Percentiles rank a stretch among this genome's conserved stretches.
phyloP scores from a whole-genome alignment of 2,888 invertebrate genomes.

The Chrysolina haemoptera region DNA sequence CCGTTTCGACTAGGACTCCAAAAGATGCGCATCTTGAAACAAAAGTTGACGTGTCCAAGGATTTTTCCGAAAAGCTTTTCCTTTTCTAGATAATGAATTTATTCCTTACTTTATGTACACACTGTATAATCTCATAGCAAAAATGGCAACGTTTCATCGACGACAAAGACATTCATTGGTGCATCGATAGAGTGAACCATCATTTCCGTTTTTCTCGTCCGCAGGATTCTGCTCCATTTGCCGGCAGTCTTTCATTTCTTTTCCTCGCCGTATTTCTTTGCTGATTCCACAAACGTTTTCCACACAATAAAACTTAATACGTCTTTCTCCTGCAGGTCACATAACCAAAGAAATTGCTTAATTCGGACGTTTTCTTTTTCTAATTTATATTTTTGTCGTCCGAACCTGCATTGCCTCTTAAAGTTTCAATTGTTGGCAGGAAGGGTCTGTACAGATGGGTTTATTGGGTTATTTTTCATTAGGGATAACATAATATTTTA shows the following conservation, averaged over 20 bases:
- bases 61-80: too few relatives aligned
- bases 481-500: background rate
- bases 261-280: conserved; percentile 48
- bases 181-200: conserved; percentile 53
- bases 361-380: conserved; percentile 42
- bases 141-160: conserved; percentile 7
- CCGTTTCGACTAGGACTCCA: too few relatives aligned
- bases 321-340: conserved; percentile 54
- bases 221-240: conserved; percentile 55
- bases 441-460: background rate
- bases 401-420: conserved; percentile 27
- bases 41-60: too few relatives aligned
- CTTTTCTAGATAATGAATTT: too few relatives aligned
- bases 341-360: conserved; percentile 55
- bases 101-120: too few relatives aligned
- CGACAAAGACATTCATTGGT: conserved; percentile 46
- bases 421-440: conserved; percentile 17
- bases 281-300: conserved; percentile 58
- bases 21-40: too few relatives aligned
- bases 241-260: conserved; percentile 51
- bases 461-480: conserved; percentile 21
- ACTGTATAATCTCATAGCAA: background rate
- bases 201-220: conserved; percentile 54
- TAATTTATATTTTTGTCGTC: conserved; percentile 30
- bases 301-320: conserved; percentile 60